Evolutionary conservation across 2,888 invertebrate genomes (phyloP), one percentile per base, ranked within the genome.

Genomic region (Steinernema hermaphroditum): DNA sequence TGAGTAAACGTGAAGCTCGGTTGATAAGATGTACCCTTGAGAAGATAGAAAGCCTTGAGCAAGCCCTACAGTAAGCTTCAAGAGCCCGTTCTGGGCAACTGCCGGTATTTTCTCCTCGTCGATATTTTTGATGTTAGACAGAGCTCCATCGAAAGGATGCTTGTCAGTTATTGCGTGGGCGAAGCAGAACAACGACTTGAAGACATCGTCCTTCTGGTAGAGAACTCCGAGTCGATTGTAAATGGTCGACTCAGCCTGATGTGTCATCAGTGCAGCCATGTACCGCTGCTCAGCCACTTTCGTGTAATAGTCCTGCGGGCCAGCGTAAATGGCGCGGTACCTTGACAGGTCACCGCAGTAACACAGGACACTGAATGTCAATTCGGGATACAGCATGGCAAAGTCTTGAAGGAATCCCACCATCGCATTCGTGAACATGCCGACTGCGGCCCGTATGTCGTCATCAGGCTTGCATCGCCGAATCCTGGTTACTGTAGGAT

Each of bases 181-280:
- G n/a, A 62, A 62, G 32, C 62, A 62, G 32, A 62, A 32, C 27
- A 62, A 32, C 32, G 62, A 62, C 16, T 32, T 62, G 62, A 62
- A 62, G 8, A 62, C 8, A 16, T 62, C 62, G 6, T 62, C 62
- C 32, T 62, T 62, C 29, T 62, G 62, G 19, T 62, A 62, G 2
- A 62, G 34, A 12, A 62, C 62, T 32, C 62, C 62, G 2, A 62
- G 62, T 34, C 62, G 29, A 62, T 62, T 62, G 62, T 62, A 62
- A 32, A 62, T 62, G 32, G 32, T 32, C 12, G 32, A 29, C 29
- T 62, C 62, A 16, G 29, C 14, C 27, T 62, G 27, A 27, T 62
- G 62, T 22, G 12, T 29, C 6, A 14, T 16, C 2, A 62, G 34
- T 1, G 62, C 62, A 1, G 62, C 29, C 27, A 62, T 29, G n/a